phyloP scores from a whole-genome alignment of 1,140 invertebrate genomes.

The Musca vetustissima region DNA sequence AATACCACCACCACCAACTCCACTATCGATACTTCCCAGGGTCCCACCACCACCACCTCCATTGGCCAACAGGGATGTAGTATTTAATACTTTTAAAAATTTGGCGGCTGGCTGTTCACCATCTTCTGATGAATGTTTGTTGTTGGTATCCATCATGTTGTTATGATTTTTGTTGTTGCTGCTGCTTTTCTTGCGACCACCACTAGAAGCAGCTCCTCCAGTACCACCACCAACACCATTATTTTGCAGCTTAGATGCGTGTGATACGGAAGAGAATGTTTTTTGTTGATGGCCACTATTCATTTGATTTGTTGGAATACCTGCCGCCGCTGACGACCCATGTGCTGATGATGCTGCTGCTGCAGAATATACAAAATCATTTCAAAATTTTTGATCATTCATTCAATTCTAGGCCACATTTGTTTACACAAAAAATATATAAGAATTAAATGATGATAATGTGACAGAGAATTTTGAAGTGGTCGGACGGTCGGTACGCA shows the following conservation, averaged over 20 bases:
- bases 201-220: too few species aligned
- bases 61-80: neutral
- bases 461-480: too few species aligned
- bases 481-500: too few species aligned
- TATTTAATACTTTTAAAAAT: conserved; percentile 21
- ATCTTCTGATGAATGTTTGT: conserved; percentile 6
- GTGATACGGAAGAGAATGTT: neutral
- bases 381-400: too few species aligned
- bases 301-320: neutral
- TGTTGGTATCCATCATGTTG: neutral
- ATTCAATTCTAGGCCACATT: too few species aligned
- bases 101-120: conserved; percentile 22
- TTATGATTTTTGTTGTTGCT: conserved; percentile 14
- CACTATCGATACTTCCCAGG: neutral
- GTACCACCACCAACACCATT: neutral
- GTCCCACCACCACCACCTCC: neutral
- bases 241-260: neutral
- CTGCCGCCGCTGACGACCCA: neutral
- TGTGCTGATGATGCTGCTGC: too few species aligned
- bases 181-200: conserved; percentile 11
- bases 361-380: conserved; percentile 2
- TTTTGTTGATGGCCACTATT: too few species aligned
- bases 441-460: too few species aligned
- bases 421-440: too few species aligned
- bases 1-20: neutral